Conservation (phyloP, 2,113 vertebrate species). For the Cacatua alba region DNA sequence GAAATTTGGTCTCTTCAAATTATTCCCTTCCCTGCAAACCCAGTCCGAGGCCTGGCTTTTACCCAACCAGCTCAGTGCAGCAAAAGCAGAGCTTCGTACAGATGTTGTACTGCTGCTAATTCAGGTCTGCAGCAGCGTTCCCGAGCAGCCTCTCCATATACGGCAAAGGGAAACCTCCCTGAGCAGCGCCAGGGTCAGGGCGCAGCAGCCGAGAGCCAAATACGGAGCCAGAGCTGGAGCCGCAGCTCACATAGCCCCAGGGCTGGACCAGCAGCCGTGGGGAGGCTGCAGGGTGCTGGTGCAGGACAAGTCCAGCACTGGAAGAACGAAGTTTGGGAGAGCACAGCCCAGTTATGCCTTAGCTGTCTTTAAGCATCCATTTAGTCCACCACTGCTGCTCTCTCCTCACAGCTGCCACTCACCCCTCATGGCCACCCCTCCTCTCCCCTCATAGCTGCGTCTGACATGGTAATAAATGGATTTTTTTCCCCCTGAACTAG, state of each 20-base stretch:
- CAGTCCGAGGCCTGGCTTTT: neutral
- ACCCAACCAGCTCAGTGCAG: neutral
- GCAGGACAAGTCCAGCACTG: neutral
- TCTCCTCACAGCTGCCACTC: neutral
- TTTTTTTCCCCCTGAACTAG: fast-evolving
- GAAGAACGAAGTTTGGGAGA: neutral
- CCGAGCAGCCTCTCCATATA: slow-evolving; percentile 65
- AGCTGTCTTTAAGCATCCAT: neutral
- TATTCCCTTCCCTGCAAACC: neutral
- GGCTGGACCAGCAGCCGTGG: neutral
- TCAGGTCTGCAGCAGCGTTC: neutral
- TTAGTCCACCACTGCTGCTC: neutral
- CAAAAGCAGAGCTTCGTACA: neutral
- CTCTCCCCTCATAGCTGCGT: neutral
- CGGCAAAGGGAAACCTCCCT: slow-evolving; percentile 10
- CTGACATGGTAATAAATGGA: neutral
- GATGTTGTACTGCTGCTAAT: slow-evolving; percentile 12
- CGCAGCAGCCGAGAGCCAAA: slow-evolving; percentile 74
- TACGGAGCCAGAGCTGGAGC: slow-evolving; percentile 68
- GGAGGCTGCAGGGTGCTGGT: fast-evolving
- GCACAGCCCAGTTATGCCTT: fast-evolving
- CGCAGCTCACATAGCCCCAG: neutral
- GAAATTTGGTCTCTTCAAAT: neutral
- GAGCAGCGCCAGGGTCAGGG: neutral
- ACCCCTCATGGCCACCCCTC: neutral